Conservation (phyloP, 2,888 invertebrate genomes). For the Scelioninae gen. 1 region DNA sequence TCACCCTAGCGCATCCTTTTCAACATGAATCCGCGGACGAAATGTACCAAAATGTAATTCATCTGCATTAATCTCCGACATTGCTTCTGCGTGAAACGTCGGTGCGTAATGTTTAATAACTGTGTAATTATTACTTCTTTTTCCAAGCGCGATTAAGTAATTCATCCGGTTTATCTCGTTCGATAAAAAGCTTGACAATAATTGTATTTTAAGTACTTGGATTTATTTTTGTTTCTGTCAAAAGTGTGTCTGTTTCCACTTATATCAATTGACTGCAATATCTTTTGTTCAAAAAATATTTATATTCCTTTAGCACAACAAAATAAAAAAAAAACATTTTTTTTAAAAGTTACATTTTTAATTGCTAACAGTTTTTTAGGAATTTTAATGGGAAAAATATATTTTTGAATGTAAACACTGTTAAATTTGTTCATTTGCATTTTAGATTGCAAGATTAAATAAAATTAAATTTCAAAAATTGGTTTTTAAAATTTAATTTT, state of each 20-base stretch:
- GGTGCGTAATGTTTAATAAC: constrained; percentile 28
- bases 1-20: constrained; percentile 34
- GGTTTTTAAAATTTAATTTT: no score
- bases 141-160: constrained; percentile 19
- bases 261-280: no score
- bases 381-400: no score
- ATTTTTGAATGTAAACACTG: no score
- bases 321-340: no score
- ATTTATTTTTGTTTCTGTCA: not conserved
- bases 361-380: no score
- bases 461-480: no score
- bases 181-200: constrained; percentile 10
- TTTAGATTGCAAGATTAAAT: no score
- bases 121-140: constrained; percentile 27
- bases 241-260: not conserved
- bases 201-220: constrained; percentile 6
- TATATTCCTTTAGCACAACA: no score
- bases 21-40: constrained; percentile 8
- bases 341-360: no score
- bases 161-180: constrained; percentile 18
- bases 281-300: no score
- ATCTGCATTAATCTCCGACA: constrained; percentile 46
- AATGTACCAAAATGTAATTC: constrained; percentile 51
- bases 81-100: constrained; percentile 29
- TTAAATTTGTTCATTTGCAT: no score